Percentiles rank a stretch among this genome's conserved stretches.
Conservation (phyloP, 1,140 invertebrate genomes). For the Caerostris extrusa region DNA sequence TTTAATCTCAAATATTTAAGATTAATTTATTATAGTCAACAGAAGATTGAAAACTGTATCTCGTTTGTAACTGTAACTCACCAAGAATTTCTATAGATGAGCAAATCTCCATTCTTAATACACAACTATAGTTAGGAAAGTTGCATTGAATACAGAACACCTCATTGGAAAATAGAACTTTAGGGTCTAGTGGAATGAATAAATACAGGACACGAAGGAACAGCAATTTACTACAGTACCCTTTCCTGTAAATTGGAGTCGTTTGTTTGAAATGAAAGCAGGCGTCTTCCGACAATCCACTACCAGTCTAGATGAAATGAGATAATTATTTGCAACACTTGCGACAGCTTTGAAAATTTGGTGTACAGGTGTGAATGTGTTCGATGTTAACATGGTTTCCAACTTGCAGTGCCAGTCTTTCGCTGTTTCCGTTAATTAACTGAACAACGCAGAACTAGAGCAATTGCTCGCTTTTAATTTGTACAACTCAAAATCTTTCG, state of each 20-base stretch:
- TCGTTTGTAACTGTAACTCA: not conserved
- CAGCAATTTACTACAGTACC: not conserved
- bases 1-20: not conserved
- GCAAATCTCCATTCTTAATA: not conserved
- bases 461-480: constrained; percentile 46
- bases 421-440: constrained; percentile 48
- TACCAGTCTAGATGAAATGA: constrained; percentile 21
- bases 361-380: constrained; percentile 44
- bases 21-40: not conserved
- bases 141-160: constrained; percentile 6
- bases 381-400: constrained; percentile 22
- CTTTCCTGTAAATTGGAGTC: constrained; percentile 12
- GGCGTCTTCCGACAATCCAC: constrained; percentile 4
- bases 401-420: not conserved
- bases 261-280: constrained; percentile 39
- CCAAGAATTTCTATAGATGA: not conserved
- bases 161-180: constrained; percentile 3
- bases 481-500: not conserved
- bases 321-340: constrained; percentile 68
- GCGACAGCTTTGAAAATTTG: constrained; percentile 46
- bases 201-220: not conserved
- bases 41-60: not conserved
- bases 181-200: not conserved
- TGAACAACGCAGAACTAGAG: not conserved
- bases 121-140: not conserved